Evolutionary conservation across 2,888 invertebrate genomes (phyloP).

Genomic region (Trachelus iudaicus): DNA sequence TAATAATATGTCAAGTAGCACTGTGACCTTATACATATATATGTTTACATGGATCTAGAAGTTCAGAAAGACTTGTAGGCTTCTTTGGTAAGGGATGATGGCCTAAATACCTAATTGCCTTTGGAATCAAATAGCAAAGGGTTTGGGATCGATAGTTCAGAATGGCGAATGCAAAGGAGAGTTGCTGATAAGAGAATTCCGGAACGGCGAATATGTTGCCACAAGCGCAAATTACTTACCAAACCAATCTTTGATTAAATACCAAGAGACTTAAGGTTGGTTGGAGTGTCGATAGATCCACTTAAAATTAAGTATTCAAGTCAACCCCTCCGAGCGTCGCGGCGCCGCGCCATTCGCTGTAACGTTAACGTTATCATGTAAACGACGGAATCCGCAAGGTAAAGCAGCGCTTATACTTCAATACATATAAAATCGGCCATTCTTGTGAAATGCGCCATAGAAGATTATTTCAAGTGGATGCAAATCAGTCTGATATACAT

Average conservation of each 20-base stretch:
- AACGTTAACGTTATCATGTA: neutral
- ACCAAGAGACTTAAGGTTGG: constrained; percentile 8
- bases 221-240: constrained; percentile 12
- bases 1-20: neutral
- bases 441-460: neutral
- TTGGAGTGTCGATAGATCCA: constrained; percentile 7
- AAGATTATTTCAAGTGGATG: neutral
- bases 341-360: neutral
- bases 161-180: constrained; percentile 2
- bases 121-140: neutral
- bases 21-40: neutral
- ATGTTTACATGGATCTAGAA: neutral
- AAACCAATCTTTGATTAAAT: constrained; percentile 20
- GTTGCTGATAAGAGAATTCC: neutral
- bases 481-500: neutral
- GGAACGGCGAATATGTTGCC: constrained; percentile 7
- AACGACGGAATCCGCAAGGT: neutral
- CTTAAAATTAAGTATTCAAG: constrained; percentile 17
- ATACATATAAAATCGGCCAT: neutral
- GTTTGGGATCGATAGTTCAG: neutral
- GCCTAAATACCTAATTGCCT: neutral
- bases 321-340: neutral
- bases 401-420: neutral
- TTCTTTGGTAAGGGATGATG: neutral
- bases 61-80: neutral